Evolutionary conservation across 1,140 invertebrate species (phyloP).

Genomic region (Andrena cerasifolii): DNA sequence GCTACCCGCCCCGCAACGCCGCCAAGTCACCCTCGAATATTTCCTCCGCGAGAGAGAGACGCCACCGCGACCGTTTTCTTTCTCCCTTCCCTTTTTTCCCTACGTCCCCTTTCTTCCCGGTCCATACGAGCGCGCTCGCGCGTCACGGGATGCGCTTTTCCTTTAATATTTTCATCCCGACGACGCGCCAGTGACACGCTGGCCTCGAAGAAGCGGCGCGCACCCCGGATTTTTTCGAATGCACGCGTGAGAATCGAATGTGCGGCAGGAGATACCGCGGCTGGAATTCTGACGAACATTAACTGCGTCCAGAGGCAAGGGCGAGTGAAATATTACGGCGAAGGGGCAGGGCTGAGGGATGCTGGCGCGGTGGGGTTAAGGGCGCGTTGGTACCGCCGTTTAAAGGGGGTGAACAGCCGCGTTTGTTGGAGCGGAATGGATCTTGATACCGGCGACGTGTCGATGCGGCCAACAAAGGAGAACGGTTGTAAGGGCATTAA

Average conservation of each 20-base stretch:
- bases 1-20: constrained; percentile 24
- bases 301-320: constrained; percentile 41
- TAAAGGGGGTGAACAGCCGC: constrained; percentile 22
- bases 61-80: no score
- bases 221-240: background rate
- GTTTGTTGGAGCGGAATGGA: constrained; percentile 52
- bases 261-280: no score
- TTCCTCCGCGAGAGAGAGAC: background rate
- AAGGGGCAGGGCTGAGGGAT: constrained; percentile 22
- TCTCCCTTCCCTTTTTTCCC: constrained; percentile 11
- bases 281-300: constrained; percentile 33
- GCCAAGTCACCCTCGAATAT: constrained; percentile 45
- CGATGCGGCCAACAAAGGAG: constrained; percentile 38
- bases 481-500: constrained; percentile 39
- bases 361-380: constrained; percentile 3
- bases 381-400: constrained; percentile 23
- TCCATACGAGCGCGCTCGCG: background rate
- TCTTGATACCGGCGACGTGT: constrained; percentile 58
- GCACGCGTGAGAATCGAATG: constrained; percentile 26
- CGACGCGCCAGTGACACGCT: background rate
- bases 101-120: constrained; percentile 10
- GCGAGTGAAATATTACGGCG: constrained; percentile 52
- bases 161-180: no score
- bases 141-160: constrained; percentile 57
- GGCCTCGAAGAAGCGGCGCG: background rate